A percentile compares a stretch with the other conserved stretches of the same genome.
These are phyloP conservation scores for Polypedilum vanderplanki DNA, from an alignment of 1,140 invertebrate species.

Conservation along the genomic window DNA sequence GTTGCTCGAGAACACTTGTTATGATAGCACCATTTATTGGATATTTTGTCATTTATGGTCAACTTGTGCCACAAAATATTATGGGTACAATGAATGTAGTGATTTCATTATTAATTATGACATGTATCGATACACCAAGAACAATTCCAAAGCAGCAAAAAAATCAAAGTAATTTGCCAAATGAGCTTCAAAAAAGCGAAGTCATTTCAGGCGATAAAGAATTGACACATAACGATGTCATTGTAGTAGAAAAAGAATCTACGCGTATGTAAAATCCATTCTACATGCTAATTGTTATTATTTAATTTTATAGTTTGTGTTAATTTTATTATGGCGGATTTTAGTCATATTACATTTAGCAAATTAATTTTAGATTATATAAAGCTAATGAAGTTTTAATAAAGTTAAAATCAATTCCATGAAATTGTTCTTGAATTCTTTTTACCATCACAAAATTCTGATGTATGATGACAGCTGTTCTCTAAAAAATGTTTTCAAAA, in stretches of 20 bases:
- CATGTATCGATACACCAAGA: background rate
- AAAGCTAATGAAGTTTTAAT: too few species aligned
- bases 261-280: background rate
- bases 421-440: too few species aligned
- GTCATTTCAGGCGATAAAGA: too few species aligned
- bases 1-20: constrained; percentile 39
- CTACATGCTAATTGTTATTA: background rate
- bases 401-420: too few species aligned
- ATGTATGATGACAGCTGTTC: too few species aligned
- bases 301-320: background rate
- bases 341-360: too few species aligned
- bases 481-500: too few species aligned
- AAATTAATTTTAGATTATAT: too few species aligned
- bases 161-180: too few species aligned
- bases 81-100: background rate
- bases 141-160: background rate
- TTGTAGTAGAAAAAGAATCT: background rate
- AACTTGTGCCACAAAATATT: background rate
- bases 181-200: too few species aligned
- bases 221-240: too few species aligned
- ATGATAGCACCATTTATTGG: constrained; percentile 40
- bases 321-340: background rate
- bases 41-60: background rate
- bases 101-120: background rate
- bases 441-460: too few species aligned